A percentile compares a stretch with the other conserved stretches of the same genome.
phyloP scores from a whole-genome alignment of 2,113 vertebrate species.

The Turnix velox region DNA sequence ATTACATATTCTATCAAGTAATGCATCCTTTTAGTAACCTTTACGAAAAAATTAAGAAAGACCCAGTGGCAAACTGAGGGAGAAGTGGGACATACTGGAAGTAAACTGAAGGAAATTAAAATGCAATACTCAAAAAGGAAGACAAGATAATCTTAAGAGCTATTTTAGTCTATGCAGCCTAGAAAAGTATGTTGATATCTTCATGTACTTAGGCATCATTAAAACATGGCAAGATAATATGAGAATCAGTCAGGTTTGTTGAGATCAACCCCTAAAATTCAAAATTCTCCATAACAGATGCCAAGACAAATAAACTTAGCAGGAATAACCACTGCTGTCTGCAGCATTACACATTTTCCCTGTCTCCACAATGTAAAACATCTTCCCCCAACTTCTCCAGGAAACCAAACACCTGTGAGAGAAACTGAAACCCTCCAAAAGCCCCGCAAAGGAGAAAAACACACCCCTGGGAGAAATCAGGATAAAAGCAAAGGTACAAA shows the following conservation, averaged over 20 bases:
- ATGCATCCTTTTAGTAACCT: rapidly evolving
- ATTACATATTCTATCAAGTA: neutral
- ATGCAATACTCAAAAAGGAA: neutral
- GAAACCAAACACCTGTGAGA: neutral
- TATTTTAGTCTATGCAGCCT: neutral
- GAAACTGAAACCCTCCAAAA: neutral
- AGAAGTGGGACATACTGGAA: neutral
- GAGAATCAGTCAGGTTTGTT: neutral
- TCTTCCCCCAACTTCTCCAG: neutral
- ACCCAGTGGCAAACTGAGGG: neutral
- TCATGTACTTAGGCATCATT: neutral
- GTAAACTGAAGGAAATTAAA: neutral
- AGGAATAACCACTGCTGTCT: neutral
- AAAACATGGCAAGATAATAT: neutral
- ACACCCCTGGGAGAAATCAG: neutral
- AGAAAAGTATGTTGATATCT: neutral
- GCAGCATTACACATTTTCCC: neutral
- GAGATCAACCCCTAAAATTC: neutral
- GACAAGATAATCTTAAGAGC: neutral
- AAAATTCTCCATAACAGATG: neutral
- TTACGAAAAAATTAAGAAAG: neutral
- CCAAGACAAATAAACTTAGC: neutral
- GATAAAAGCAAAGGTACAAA: neutral
- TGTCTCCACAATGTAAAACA: neutral
- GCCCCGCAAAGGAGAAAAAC: neutral